Conservation (phyloP, 2,797 vertebrate species). For the Macropus fuliginosus region DNA sequence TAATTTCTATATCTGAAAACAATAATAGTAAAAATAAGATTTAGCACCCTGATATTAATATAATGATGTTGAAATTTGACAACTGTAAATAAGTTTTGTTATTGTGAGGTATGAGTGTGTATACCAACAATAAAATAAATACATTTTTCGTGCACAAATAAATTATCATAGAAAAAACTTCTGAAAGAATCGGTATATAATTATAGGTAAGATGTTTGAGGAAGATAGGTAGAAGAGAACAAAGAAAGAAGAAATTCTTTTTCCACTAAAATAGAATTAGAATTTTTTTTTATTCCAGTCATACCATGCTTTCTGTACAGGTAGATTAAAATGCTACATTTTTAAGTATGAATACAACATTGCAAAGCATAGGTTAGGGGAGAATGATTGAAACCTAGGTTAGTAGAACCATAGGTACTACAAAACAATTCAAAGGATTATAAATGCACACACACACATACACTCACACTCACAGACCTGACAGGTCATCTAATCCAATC, state of each 20-base stretch:
- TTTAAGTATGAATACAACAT: not conserved
- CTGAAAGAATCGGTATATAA: not conserved
- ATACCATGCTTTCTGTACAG: not conserved
- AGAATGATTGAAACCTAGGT: not conserved
- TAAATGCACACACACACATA: not conserved
- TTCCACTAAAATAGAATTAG: conserved; percentile 16
- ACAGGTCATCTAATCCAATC: too few relatives aligned
- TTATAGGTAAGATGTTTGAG: not conserved
- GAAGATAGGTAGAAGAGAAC: not conserved
- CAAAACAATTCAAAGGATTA: not conserved
- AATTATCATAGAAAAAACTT: not conserved
- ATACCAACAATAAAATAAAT: not conserved
- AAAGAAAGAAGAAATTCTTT: not conserved
- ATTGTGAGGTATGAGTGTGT: not conserved
- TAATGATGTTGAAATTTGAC: not conserved
- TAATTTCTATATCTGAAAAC: conserved; percentile 74
- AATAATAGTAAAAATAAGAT: conserved; percentile 44
- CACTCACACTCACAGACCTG: not conserved
- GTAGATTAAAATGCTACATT: not conserved
- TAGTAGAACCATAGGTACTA: not conserved
- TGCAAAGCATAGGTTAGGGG: not conserved
- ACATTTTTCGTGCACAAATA: conserved; percentile 14
- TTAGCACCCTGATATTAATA: not conserved
- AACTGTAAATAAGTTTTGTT: not conserved
- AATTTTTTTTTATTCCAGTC: not conserved